Evolutionary conservation across 2,888 invertebrate species (phyloP), one percentile per base, ranked within the genome.

Genomic region (Epicampocera succincta): DNA sequence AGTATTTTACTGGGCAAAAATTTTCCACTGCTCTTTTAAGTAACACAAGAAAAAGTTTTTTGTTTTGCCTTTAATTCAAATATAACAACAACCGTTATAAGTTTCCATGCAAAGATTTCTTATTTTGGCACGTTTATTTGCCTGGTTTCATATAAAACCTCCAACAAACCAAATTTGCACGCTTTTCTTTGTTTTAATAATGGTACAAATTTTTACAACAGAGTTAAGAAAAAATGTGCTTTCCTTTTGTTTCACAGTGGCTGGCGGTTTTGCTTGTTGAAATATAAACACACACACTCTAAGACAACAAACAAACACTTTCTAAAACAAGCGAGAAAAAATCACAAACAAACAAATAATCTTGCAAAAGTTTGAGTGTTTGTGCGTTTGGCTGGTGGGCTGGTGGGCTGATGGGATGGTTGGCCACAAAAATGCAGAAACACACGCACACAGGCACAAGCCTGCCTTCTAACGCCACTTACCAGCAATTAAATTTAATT

Each of bases 401-500:
- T n/a, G n/a, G n/a, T n/a, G n/a, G n/a, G n/a, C n/a, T n/a, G n/a
- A n/a, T n/a, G n/a, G n/a, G n/a, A n/a, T n/a, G n/a, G 42, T 17
- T 42, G 65, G 60, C 46, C 71, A 52, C 6, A 33, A 33, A 15
- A 21, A 25, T 11, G 21, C 52, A 44, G 29, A 54, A 17, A 33
- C 38, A 40, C 25, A 42, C 21, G n/a, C 60, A 21, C 19, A 25
- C 21, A 29, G 15, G 42, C 72, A 56, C 40, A 46, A 33, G 33
- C 33, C 8, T 33, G 33, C 8, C 6, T 9, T 33, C 29, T 44
- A 54, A 63, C 33, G 17, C 52, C 66, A 75, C 79, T 79, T 80
- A 76, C 76, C 79, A 79, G 76, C 83, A 80, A 83, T 83, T 83
- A 76, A 83, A 83, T 83, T 80, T 80, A 83, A 83, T 80, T 83